Evolutionary conservation across 2,888 invertebrate genomes (phyloP).

Genomic region (Tenthredo amoena): DNA sequence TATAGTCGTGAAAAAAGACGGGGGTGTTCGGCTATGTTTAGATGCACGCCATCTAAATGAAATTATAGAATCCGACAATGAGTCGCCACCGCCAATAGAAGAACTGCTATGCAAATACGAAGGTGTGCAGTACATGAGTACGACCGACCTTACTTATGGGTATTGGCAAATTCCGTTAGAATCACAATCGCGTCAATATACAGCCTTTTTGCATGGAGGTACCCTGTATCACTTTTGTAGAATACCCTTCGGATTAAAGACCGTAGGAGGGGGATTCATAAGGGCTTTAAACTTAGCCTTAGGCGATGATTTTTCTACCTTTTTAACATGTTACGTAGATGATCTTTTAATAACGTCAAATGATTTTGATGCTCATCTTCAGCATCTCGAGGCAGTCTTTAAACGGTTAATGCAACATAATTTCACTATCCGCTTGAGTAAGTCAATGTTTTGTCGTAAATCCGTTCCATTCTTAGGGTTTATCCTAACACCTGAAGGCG

Average conservation of each 20-base stretch:
- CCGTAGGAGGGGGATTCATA: constrained; percentile 58
- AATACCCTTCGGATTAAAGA: constrained; percentile 64
- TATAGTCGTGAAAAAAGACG: constrained; percentile 64
- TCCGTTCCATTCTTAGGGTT: background rate
- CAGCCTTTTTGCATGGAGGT: constrained; percentile 60
- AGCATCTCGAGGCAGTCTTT: constrained; percentile 58
- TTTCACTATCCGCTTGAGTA: constrained; percentile 61
- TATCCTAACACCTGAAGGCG: constrained; percentile 4
- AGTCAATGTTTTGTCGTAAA: constrained; percentile 56
- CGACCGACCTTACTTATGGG: constrained; percentile 57
- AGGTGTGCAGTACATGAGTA: constrained; percentile 54
- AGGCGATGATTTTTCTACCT: constrained; percentile 60
- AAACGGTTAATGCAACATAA: constrained; percentile 54
- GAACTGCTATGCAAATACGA: constrained; percentile 57
- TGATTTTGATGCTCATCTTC: constrained; percentile 59
- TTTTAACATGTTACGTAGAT: constrained; percentile 62
- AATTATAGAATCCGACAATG: constrained; percentile 63
- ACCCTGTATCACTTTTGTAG: constrained; percentile 55
- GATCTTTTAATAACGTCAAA: constrained; percentile 59
- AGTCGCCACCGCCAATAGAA: constrained; percentile 55
- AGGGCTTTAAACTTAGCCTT: constrained; percentile 57
- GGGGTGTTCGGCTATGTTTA: constrained; percentile 64
- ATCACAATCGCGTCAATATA: constrained; percentile 58
- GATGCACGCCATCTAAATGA: constrained; percentile 66
- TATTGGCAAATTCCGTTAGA: constrained; percentile 62